Evolutionary conservation across 2,113 vertebrate genomes (phyloP).

Genomic region (Larimichthys crocea): DNA sequence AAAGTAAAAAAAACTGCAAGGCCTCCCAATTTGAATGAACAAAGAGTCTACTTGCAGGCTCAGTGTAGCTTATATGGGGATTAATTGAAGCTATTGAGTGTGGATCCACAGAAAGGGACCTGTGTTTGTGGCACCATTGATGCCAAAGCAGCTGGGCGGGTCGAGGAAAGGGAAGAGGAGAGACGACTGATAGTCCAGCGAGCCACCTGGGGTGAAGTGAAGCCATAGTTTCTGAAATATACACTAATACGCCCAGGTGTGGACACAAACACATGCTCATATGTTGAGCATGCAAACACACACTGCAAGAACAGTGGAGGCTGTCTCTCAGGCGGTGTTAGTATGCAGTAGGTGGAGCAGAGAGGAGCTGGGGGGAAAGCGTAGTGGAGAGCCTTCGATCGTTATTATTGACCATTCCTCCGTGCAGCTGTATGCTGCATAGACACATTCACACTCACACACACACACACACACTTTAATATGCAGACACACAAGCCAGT

Average conservation of each 20-base stretch:
- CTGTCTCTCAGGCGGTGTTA: slow-evolving; percentile 75
- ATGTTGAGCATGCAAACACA: slow-evolving; percentile 15
- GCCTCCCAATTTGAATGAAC: slow-evolving; percentile 50
- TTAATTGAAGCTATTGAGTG: slow-evolving; percentile 75
- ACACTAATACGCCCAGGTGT: slow-evolving; percentile 60
- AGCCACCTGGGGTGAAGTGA: slow-evolving; percentile 70
- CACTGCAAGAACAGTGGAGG: slow-evolving; percentile 48
- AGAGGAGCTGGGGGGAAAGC: slow-evolving; percentile 66
- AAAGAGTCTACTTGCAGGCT: slow-evolving; percentile 62
- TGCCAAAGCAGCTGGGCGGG: slow-evolving; percentile 79
- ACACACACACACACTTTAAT: slow-evolving; percentile 36
- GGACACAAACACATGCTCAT: slow-evolving; percentile 44
- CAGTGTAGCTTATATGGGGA: slow-evolving; percentile 59
- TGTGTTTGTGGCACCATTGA: slow-evolving; percentile 63
- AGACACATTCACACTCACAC: slow-evolving; percentile 59
- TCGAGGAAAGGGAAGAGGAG: slow-evolving; percentile 49
- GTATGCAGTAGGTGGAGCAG: slow-evolving; percentile 75
- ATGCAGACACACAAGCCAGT: slow-evolving; percentile 38
- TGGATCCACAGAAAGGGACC: slow-evolving; percentile 67
- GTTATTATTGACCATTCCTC: slow-evolving; percentile 80
- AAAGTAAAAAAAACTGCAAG: slow-evolving; percentile 7
- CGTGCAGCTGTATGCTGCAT: slow-evolving; percentile 61
- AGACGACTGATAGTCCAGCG: slow-evolving; percentile 40
- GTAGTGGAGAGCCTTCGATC: slow-evolving; percentile 67
- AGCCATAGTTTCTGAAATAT: slow-evolving; percentile 60